phyloP scores from a whole-genome alignment of 2,888 invertebrate genomes.

The Acanthosoma haemorrhoidale region DNA sequence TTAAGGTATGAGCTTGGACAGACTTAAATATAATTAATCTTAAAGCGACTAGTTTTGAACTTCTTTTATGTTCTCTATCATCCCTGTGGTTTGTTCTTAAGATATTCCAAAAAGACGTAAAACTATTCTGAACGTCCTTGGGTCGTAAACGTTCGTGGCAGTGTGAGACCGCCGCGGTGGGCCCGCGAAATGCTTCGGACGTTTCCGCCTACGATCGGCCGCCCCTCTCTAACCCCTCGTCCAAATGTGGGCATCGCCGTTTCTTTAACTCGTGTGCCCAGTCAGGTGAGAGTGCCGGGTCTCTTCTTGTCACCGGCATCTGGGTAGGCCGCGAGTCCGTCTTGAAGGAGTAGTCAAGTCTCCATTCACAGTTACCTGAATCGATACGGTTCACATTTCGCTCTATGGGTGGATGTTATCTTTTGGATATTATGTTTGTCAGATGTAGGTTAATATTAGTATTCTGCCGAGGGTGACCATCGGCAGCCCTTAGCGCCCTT shows the following conservation, averaged over 20 bases:
- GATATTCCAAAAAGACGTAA: too few relatives aligned
- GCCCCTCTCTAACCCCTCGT: constrained; percentile 19
- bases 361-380: too few relatives aligned
- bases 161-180: neutral
- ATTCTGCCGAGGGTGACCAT: too few relatives aligned
- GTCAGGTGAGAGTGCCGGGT: constrained; percentile 25
- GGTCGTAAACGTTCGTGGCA: neutral
- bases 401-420: too few relatives aligned
- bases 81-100: too few relatives aligned
- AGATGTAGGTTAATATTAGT: too few relatives aligned
- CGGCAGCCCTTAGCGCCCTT: neutral
- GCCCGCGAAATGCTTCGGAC: constrained; percentile 7
- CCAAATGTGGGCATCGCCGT: constrained; percentile 29
- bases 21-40: too few relatives aligned
- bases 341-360: neutral
- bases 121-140: neutral
- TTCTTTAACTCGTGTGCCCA: constrained; percentile 26
- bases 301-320: neutral
- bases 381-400: too few relatives aligned
- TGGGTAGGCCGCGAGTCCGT: neutral
- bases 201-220: constrained; percentile 8
- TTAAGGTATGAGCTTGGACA: too few relatives aligned
- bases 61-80: too few relatives aligned
- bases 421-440: too few relatives aligned
- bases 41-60: too few relatives aligned